Base-by-base conservation (phyloP, 2,113 vertebrate genomes). In the Isurus oxyrinchus region DNA sequence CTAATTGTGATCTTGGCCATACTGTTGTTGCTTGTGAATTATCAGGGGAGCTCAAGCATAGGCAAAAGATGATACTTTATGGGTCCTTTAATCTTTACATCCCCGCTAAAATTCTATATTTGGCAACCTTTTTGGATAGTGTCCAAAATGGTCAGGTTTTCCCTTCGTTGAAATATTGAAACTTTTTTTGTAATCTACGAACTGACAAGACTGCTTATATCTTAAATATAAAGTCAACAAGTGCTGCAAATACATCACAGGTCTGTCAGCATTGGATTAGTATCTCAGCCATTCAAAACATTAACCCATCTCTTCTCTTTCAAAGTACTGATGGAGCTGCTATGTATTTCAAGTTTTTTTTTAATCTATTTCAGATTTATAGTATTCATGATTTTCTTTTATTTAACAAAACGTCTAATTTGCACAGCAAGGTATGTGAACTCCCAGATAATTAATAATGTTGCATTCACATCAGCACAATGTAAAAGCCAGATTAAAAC, bases 181-280 rank as follows among this genome's bases (percentile, higher is more conserved):
- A 23, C 40, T 53, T 10, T 53, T 10, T 95, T 67, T 35, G n/a
- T 66, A 40, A 31, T 95, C 67, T 95, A 55, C 10, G 76, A 72
- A 95, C 67, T 69, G 44, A 61, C 57, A 93, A 63, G 55, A 61
- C 35, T 63, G 59, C 61, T 66, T 40, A 94, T 25, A 94, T 44
- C 90, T 63, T 40, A 63, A 59, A 94, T 94, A 94, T 94, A 94
- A 94, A 94, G 8, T 59, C n/a, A 94, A 63, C 61, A 23, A 63
- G n/a, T 94, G 35, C 57, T 19, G n/a, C 35, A 94, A 94, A 63
- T 40, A 40, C 7, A 40, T 5, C 35, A 66, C 27, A 13, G 3
- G 44, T 49, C 49, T 93, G 87, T 90, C 53, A 57, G 87, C 87
- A 90, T 55, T 6, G 10, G 59, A 63, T 63, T 63, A 44, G 59